phyloP scores from a whole-genome alignment of 2,888 invertebrate genomes.

The Synergus umbraculus region DNA sequence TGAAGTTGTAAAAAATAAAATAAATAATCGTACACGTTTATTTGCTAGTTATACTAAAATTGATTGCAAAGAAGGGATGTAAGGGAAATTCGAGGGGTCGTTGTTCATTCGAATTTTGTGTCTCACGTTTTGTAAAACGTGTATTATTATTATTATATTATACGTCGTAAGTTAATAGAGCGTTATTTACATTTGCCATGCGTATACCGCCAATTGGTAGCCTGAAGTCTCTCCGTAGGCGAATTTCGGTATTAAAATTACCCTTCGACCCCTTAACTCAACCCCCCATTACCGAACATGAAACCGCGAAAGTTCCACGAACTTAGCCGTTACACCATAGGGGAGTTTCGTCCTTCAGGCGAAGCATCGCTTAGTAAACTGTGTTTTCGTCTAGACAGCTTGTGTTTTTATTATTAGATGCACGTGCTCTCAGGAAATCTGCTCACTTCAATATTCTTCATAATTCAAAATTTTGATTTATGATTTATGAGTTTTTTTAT shows the following conservation, averaged over 20 bases:
- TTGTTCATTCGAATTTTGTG: no score
- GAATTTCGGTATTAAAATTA: slow-evolving; percentile 34
- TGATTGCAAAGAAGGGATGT: no score
- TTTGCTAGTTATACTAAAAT: no score
- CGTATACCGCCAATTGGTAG: not conserved
- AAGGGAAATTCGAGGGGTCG: no score
- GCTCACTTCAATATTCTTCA: not conserved
- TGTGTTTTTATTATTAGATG: slow-evolving; percentile 10
- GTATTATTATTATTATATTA: not conserved
- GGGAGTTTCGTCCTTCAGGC: slow-evolving; percentile 27
- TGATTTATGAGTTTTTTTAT: not conserved
- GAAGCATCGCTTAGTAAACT: not conserved
- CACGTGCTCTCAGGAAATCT: not conserved
- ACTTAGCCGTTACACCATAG: slow-evolving; percentile 22
- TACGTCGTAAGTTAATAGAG: not conserved
- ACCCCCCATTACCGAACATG: slow-evolving; percentile 34
- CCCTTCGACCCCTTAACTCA: slow-evolving; percentile 25
- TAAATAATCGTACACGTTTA: no score
- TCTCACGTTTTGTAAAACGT: no score
- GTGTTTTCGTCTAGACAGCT: slow-evolving; percentile 20
- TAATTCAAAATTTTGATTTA: not conserved
- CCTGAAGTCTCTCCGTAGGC: not conserved
- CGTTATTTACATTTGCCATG: slow-evolving; percentile 9
- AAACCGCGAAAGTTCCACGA: slow-evolving; percentile 41
- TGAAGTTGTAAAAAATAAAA: no score